Base-by-base conservation (phyloP, 1,140 invertebrate genomes). In the Bombus waltoni region DNA sequence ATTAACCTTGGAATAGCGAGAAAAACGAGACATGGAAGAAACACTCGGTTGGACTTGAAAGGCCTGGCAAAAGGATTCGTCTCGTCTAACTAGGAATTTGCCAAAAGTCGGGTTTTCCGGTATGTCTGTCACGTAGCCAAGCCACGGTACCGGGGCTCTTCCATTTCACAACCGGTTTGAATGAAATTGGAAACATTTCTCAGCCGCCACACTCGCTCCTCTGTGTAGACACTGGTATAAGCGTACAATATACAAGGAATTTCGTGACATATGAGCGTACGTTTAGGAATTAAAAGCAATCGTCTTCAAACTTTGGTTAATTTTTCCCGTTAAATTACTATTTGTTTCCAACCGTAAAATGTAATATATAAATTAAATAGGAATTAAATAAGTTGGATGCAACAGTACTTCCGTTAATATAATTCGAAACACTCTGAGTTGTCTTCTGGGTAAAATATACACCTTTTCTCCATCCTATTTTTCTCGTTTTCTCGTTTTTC, bases 161-260 rank as follows among this genome's bases (percentile, higher is more conserved):
- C 91, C 88, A 90, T 92, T 88, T 90, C 84, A 78, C 88, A 90
- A 88, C 91, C 90, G 91, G 87, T 94, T 94, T 92, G 87, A 94
- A 93, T 93, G 93, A 95, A 95, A 95, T 95, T 94, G 94, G 92
- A 94, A 94, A 92, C 92, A 94, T 95, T 94, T 94, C 84, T 95
- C 94, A 94, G 85, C 47, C 77, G 81, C 72, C 81, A 79, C 80
- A 80, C 85, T 73, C 83, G 38, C 53, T 62, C 35, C 42, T 66
- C 15, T 53, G 53, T 77, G 71, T 73, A 81, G 66, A 77, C 78
- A 25, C 74, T 40, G 42, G 44, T 32, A 77, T 32, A 72, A 22
- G 40, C 11, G 35, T 44, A 71, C 32, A 42, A 62, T 75, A 59
- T 59, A 78, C 53, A 72, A 68, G 80, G n/a, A 65, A 42, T 80